Conservation (phyloP, 2,797 vertebrate genomes). For the Huso huso region DNA sequence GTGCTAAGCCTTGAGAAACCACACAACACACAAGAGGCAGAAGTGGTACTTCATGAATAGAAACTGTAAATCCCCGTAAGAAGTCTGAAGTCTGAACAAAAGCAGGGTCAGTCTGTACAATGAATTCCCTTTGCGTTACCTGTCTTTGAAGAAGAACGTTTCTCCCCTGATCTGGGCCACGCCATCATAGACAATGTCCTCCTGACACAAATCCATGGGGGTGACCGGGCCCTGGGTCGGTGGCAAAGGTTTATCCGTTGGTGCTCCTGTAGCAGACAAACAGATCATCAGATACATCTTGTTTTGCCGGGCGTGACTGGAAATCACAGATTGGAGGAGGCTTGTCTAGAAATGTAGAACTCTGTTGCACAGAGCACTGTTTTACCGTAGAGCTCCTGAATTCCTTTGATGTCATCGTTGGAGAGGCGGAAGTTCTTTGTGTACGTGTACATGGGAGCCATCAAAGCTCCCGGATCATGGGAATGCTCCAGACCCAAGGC, state of each 20-base stretch:
- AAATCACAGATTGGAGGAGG: no score
- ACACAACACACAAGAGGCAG: no score
- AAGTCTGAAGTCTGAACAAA: no score
- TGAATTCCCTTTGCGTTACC: constrained; percentile 52
- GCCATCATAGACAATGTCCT: constrained; percentile 83
- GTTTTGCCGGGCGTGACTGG: not conserved
- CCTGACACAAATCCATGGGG: constrained; percentile 81
- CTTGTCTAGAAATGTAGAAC: not conserved
- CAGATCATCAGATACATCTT: not conserved
- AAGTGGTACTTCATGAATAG: no score
- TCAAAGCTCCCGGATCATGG: constrained; percentile 84
- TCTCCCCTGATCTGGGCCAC: constrained; percentile 89
- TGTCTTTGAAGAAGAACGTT: constrained; percentile 94
- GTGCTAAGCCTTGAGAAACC: no score
- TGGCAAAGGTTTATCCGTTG: constrained; percentile 60
- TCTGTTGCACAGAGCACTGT: not conserved
- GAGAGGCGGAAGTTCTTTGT: constrained; percentile 88
- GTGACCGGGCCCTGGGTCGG: constrained; percentile 86
- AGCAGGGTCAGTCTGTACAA: no score
- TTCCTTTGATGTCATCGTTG: constrained; percentile 84
- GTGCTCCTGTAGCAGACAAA: constrained; percentile 51
- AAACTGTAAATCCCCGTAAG: no score
- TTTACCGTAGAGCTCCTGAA: constrained; percentile 92
- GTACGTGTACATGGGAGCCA: constrained; percentile 93
- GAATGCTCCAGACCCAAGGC: constrained; percentile 95